A percentile compares a stretch with the other conserved stretches of the same genome.
These are phyloP conservation scores for Aplysina aerophoba DNA, from an alignment of 37 sponge, comb jelly and placozoan species.

Conservation along the genomic window DNA sequence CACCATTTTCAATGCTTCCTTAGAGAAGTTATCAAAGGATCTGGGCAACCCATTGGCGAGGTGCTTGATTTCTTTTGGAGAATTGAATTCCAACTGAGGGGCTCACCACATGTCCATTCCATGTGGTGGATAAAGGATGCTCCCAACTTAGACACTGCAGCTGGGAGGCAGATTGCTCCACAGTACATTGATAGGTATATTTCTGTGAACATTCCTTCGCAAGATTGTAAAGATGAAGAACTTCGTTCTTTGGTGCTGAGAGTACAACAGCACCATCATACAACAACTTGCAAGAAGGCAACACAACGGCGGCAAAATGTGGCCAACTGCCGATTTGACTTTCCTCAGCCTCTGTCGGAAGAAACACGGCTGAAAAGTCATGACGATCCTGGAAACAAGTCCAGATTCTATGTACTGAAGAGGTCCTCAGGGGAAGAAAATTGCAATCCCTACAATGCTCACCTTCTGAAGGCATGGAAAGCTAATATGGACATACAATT, in stretches of 20 bases:
- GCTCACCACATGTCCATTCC: slow-evolving; percentile 27
- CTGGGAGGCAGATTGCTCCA: not conserved
- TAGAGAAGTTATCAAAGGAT: not conserved
- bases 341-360: not conserved
- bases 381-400: not conserved
- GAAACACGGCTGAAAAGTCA: not conserved
- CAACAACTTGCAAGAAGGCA: not conserved
- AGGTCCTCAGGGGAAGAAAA: slow-evolving; percentile 9
- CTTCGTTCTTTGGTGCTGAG: not conserved
- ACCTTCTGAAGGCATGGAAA: slow-evolving; percentile 5
- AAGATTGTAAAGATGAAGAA: not conserved
- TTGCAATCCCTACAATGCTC: not conserved
- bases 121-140: slow-evolving; percentile 26
- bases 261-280: not conserved
- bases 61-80: slow-evolving; percentile 15
- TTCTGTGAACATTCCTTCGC: not conserved
- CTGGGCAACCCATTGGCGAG: slow-evolving; percentile 29
- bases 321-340: not conserved
- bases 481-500: slow-evolving; percentile 24
- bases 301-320: not conserved
- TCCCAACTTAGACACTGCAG: not conserved
- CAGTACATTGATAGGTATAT: not conserved
- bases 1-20: not conserved
- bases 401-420: not conserved
- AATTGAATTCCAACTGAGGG: slow-evolving; percentile 28